Base-by-base conservation (phyloP, 2,888 invertebrate genomes). In the Prionchulus punctatus region DNA sequence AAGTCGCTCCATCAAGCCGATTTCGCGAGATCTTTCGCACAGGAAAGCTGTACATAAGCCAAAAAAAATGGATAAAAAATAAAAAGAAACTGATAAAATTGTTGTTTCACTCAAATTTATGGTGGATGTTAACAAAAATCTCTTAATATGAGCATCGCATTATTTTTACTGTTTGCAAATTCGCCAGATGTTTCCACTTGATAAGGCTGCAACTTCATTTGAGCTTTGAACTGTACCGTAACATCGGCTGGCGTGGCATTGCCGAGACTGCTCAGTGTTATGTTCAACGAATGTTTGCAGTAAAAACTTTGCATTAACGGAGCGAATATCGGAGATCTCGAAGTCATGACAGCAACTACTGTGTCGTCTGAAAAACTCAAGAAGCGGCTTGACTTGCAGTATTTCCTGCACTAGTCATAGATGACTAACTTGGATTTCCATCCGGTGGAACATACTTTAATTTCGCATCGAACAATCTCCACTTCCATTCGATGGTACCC, bases 171-270 rank as follows among this genome's bases (percentile, higher is more conserved):
- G 30, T 49, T 49, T 7, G 28, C 23, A 28, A 49, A 49, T 28
- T 3, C 30, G 3, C 50, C 50, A 30, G 4, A 12, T 7, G 27
- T 12, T 30, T 4, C 12, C 27, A 56, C 56, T n/a, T 30, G 18
- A 26, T 36, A 56, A 3, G 56, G 52, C 31, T 56, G 56, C 7
- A 56, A 2, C 18, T 53, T 28, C 52, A 56, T 56, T 18, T 54
- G 4, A 2, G 30, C 27, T 53, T 56, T 56, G 51, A 56, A 56
- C 28, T 56, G 56, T 15, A 56, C 42, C 3, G 56, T 56, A 21
- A 42, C 52, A 21, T 26, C 43, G 43, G 43, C 53, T 18, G 26
- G 7, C n/a, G 7, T 28, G 43, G 31, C 2, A 30, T 31, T 52
- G 7, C 12, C 26, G 2, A 43, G 2, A 26, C 28, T 49, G 4